Base-by-base conservation (phyloP, 2,113 vertebrate genomes). In the Paradoxurus hermaphroditus region DNA sequence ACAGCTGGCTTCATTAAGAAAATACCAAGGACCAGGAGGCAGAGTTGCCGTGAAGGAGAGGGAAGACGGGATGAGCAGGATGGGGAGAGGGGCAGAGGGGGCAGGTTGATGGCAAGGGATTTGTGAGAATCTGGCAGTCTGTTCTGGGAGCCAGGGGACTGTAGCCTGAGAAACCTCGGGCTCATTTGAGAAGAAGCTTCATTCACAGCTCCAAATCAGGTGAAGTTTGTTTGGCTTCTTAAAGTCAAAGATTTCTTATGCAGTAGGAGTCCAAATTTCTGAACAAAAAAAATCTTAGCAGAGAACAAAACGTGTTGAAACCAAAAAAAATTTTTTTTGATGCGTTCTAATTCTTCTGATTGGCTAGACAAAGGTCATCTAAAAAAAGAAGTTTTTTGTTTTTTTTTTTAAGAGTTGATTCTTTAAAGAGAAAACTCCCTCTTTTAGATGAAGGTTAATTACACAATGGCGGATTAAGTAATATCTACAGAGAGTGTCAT, bases 281-380 rank as follows among this genome's bases (percentile, higher is more conserved):
- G 77, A 96, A 90, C 51, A 87, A 91, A 65, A n/a, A 91, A 44
- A 39, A 79, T 36, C 31, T 73, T 92, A 84, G 51, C 68, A 94
- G 59, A 85, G 36, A 91, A 73, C 34, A 62, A 77, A 90, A 94
- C 27, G 29, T 91, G 31, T 87, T 51, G 62, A 92, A 91, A 87
- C 23, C 4, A 44, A 27, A 7, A n/a, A 72, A 36, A 36, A 68
- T 44, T 21, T 56, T 31, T 75, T 41, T 77, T 1, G 7, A 44
- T 4, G 25, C 68, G 21, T 95, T 95, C 63, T 92, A 87, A 87
- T 95, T 94, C 29, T 91, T 95, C 59, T 93, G 23, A 62, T 44
- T 63, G 41, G 23, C 31, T 90, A 91, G 91, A 75, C 25, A 21
- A 53, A 86, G 93, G 79, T 65, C 9, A 92, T 39, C 31, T 11